Conservation (phyloP, 37 sponge, comb jelly and placozoan species). For the Tethya wilhelma region DNA sequence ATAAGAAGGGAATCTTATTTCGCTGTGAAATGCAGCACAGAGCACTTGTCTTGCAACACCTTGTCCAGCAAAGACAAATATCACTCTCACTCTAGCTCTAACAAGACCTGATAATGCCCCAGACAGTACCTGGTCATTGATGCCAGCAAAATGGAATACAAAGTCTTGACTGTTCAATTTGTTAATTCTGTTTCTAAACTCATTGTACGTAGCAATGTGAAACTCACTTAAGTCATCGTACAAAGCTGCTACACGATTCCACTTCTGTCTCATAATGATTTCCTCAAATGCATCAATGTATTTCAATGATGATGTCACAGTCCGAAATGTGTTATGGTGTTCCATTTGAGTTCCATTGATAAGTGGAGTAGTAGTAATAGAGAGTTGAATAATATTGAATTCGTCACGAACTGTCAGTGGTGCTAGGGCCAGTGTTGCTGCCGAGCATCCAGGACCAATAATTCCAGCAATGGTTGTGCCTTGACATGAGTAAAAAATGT, state of each 20-base stretch:
- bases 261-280: neutral
- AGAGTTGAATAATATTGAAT: neutral
- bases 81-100: neutral
- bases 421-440: neutral
- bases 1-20: constrained; percentile 2
- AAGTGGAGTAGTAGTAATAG: neutral
- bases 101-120: neutral
- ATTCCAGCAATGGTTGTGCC: neutral
- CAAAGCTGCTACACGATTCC: neutral
- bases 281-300: constrained; percentile 10
- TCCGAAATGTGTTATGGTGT: constrained; percentile 6
- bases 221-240: neutral
- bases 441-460: constrained; percentile 5
- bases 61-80: constrained; percentile 28
- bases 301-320: neutral
- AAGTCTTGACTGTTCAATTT: no score
- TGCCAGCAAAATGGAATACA: no score
- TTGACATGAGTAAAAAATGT: neutral
- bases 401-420: neutral
- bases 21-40: constrained; percentile 6
- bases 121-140: neutral
- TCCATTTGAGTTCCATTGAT: neutral
- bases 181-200: neutral
- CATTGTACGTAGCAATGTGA: neutral
- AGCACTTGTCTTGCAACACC: neutral